Conservation (phyloP, 2,113 vertebrate genomes). For the Blennius ocellaris region DNA sequence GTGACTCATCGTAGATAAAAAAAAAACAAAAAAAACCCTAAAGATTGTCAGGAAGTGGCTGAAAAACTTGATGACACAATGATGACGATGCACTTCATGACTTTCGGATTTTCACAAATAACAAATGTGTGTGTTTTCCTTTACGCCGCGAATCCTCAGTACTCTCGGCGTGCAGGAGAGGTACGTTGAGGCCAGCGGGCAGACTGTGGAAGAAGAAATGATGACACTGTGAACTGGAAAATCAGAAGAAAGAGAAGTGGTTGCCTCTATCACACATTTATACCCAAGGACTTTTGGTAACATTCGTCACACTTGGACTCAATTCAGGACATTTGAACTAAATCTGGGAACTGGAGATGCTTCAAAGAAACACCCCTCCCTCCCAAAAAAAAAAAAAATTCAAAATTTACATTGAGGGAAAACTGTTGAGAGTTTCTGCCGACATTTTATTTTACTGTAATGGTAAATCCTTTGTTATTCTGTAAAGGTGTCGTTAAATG, state of each 20-base stretch:
- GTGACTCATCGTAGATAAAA: conserved; percentile 64
- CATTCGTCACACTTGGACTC: conserved; percentile 48
- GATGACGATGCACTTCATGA: neutral
- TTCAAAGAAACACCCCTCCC: conserved; percentile 38
- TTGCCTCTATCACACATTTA: conserved; percentile 32
- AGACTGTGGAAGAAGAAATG: conserved; percentile 88
- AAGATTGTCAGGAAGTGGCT: conserved; percentile 18
- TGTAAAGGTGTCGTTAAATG: too few species aligned
- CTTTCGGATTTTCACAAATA: neutral
- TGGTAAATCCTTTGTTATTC: too few species aligned
- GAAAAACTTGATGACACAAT: conserved; percentile 1
- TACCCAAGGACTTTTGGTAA: conserved; percentile 34
- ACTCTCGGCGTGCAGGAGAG: conserved; percentile 93
- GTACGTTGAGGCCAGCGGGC: conserved; percentile 85
- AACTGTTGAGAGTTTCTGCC: too few species aligned
- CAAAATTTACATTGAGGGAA: too few species aligned
- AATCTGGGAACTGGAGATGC: conserved; percentile 25
- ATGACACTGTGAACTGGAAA: conserved; percentile 83
- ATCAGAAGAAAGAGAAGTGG: conserved; percentile 23
- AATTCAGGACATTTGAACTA: conserved; percentile 53
- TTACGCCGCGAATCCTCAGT: conserved; percentile 80
- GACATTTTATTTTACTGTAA: too few species aligned
- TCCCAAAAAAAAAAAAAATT: conserved; percentile 3
- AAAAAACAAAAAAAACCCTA: conserved; percentile 28
- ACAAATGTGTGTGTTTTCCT: conserved; percentile 75